Conservation (phyloP, 2,888 invertebrate genomes). For the Ferrisia virgata region DNA sequence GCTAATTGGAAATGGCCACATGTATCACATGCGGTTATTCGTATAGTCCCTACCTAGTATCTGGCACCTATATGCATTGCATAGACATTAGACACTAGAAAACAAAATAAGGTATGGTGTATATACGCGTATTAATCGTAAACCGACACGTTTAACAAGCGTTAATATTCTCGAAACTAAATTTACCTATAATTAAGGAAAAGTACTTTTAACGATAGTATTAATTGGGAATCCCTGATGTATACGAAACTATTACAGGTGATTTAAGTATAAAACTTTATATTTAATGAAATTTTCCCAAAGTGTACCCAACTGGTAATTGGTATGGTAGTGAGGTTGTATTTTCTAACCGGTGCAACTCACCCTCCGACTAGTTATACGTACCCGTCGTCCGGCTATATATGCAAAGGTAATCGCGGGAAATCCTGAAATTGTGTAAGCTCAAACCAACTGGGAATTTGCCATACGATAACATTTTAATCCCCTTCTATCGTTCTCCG, state of each 20-base stretch:
- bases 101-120: background rate
- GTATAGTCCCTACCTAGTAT: no score
- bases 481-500: constrained; percentile 32
- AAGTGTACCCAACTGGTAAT: constrained; percentile 2
- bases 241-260: constrained; percentile 26
- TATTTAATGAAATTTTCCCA: constrained; percentile 22
- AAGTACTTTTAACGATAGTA: constrained; percentile 28
- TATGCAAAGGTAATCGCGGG: constrained; percentile 19
- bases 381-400: background rate
- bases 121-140: background rate
- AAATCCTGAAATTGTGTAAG: constrained; percentile 41
- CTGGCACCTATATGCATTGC: no score
- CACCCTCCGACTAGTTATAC: background rate
- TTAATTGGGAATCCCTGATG: constrained; percentile 28
- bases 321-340: background rate
- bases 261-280: constrained; percentile 28
- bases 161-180: constrained; percentile 1
- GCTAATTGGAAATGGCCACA: no score
- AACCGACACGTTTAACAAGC: background rate
- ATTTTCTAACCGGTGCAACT: constrained; percentile 6
- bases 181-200: constrained; percentile 12
- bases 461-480: constrained; percentile 42
- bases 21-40: no score
- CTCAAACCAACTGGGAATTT: constrained; percentile 38
- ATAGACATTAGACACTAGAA: no score